Evolutionary conservation across 2,888 invertebrate genomes (phyloP), one percentile per base, ranked within the genome.

Genomic region (Priocnemis perturbator): DNA sequence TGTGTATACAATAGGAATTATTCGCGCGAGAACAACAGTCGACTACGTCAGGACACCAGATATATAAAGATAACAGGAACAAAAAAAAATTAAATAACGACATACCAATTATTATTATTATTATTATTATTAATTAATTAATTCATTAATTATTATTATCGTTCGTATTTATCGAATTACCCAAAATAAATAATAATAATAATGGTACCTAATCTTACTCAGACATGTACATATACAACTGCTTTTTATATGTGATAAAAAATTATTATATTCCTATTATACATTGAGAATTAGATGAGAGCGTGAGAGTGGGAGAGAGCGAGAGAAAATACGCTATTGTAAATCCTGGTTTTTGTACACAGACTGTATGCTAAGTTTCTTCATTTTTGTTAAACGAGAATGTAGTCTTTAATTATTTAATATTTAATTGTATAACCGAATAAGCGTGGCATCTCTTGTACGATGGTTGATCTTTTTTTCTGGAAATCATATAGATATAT

Each of bases 331-430:
- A 84, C 77, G 85, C 84, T 85, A 83, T 82, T 87, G 87, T 87
- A 87, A 86, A 87, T 87, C 85, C 83, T 88, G 84, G 83, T 87
- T 87, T 85, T 88, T 87, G 86, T 87, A 88, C 85, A 88, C 87
- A 87, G 83, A 85, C 80, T 83, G 82, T 88, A 84, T 84, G 74
- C 83, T 85, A 85, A 85, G 83, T 84, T 85, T 73, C 50, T 50
- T 50, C 50, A n/a, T 50, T 66, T 77, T 76, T 81, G 84, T 84
- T 80, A 81, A 81, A 77, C 65, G 77, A 78, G 76, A 81, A 79
- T 76, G 78, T 87, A 86, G 84, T 85, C 76, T 74, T 82, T 85
- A 84, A 86, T 85, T 87, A 87, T 85, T 87, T 87, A 87, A 87
- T 87, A 87, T 86, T 86, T 87, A 86, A 86, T 84, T 81, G 73